Conservation (phyloP, 2,888 invertebrate genomes). For the Ichneumon xanthorius region DNA sequence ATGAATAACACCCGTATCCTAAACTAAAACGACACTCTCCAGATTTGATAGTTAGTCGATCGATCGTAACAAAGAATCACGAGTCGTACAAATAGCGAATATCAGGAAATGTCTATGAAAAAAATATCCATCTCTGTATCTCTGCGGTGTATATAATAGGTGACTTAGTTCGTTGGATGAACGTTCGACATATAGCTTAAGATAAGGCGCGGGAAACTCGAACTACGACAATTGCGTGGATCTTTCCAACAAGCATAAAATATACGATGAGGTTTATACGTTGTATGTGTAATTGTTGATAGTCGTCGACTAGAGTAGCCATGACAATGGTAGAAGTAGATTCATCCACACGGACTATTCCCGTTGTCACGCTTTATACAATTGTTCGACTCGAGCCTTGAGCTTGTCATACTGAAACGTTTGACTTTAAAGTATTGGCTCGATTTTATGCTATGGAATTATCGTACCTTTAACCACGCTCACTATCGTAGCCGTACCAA, state of each 20-base stretch:
- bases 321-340: slow-evolving; percentile 32
- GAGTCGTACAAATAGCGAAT: slow-evolving; percentile 7
- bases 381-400: slow-evolving; percentile 59
- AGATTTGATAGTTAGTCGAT: not conserved
- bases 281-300: slow-evolving; percentile 47
- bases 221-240: slow-evolving; percentile 5
- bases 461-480: slow-evolving; percentile 55
- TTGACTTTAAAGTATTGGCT: slow-evolving; percentile 64
- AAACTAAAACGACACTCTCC: not conserved
- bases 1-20: not conserved
- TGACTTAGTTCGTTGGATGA: not conserved
- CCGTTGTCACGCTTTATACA: slow-evolving; percentile 13
- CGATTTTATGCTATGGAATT: slow-evolving; percentile 46
- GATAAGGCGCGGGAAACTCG: slow-evolving; percentile 4
- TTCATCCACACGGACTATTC: slow-evolving; percentile 12
- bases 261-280: slow-evolving; percentile 53
- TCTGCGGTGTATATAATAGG: not conserved
- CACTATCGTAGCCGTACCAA: slow-evolving; percentile 34
- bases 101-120: not conserved
- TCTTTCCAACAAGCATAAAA: slow-evolving; percentile 25
- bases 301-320: slow-evolving; percentile 60
- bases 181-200: not conserved
- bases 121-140: not conserved
- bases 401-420: slow-evolving; percentile 58
- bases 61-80: not conserved